Percentiles rank a stretch among this genome's conserved stretches.
phyloP scores from a whole-genome alignment of 2,797 vertebrate species.

The Anomalospiza imberbis region DNA sequence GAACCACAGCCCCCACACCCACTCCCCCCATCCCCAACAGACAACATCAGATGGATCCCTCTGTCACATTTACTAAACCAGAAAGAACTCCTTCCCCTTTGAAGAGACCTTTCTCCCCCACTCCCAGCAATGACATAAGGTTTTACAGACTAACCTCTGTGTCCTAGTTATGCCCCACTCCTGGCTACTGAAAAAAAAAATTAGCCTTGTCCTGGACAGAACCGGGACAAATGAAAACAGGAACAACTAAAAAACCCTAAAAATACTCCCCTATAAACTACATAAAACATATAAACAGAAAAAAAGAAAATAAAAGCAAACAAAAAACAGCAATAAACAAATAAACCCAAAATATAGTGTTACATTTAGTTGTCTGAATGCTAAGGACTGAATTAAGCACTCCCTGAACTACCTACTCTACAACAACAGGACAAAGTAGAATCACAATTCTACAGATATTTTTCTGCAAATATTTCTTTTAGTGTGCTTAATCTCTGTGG shows the following conservation, averaged over 20 bases:
- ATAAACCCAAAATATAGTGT: too few relatives aligned
- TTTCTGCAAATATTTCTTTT: neutral
- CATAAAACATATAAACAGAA: neutral
- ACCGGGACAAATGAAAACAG: neutral
- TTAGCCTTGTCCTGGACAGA: neutral
- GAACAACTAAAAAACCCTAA: neutral
- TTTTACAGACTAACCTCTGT: neutral
- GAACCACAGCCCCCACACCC: neutral
- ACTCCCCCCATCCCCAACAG: neutral
- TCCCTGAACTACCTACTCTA: neutral
- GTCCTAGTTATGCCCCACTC: neutral
- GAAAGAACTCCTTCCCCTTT: neutral
- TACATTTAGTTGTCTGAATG: neutral
- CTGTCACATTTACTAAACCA: accelerated
- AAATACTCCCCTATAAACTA: accelerated
- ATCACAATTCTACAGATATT: neutral
- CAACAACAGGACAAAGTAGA: neutral
- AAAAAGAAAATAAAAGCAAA: neutral
- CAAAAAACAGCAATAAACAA: neutral
- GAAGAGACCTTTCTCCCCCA: neutral
- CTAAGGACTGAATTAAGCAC: neutral
- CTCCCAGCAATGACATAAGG: accelerated
- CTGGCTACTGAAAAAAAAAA: neutral
- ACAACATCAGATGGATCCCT: neutral
- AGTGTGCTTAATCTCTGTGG: neutral